Evolutionary conservation across 2,113 vertebrate genomes (phyloP), one percentile per base, ranked within the genome.

Genomic region (Athene cunicularia): DNA sequence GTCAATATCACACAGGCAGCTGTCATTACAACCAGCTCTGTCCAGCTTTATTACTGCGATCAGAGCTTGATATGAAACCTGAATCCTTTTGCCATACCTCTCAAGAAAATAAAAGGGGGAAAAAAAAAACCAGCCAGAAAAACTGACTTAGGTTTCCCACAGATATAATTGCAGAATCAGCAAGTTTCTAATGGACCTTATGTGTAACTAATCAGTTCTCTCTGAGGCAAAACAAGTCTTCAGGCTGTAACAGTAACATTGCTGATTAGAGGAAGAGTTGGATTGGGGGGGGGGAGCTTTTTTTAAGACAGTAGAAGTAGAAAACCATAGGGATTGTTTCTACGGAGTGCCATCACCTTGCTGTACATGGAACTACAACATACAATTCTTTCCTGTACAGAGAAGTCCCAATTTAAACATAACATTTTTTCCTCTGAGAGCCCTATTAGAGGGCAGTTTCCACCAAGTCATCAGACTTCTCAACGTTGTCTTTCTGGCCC

Each of bases 151-250:
- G 43, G 39, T 96, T 98, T 97, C 84, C 76, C 86, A 88, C 92
- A 96, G 93, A 87, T 90, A 64, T 45, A 96, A 96, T 72, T 85
- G 93, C 66, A 91, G 60, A 90, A 59, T 97, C 95, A 97, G 98
- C 94, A 93, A 83, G 97, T 99, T 99, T 99, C 98, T 98, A 98
- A 98, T 96, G 91, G 98, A 89, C 63, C 68, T 96, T 96, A 97
- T 97, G 56, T 83, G 98, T 97, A 98, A 98, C 98, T 98, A 97
- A 99, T 97, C 70, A 41, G 39, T 90, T 86, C 84, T 90, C 93
- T 93, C 80, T 95, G 68, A 96, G 56, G 84, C 59, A 93, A 97
- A 97, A 58, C 82, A 97, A 95, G 49, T 66, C 70, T 96, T 89
- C 80, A 95, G 93, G 53, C 53, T 56, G 12, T 82, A 95, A 56